Base-by-base conservation (phyloP, 2,888 invertebrate genomes). In the Xiphydria camelus region DNA sequence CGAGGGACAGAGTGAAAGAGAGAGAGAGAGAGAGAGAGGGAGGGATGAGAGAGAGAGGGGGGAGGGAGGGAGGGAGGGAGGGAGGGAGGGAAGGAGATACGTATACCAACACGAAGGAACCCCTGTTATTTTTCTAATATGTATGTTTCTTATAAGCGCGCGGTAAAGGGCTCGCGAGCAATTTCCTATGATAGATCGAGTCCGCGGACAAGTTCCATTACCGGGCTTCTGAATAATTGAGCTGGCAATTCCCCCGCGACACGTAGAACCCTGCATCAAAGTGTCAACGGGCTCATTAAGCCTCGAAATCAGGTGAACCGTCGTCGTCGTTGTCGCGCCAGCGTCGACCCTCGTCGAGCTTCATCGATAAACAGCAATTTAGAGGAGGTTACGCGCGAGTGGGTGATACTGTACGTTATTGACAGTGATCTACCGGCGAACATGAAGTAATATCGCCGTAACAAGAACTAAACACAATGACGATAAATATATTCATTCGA, bases 121-220 rank as follows among this genome's bases (percentile, higher is more conserved):
- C 12, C 15, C 55, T 61, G 61, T 60, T 61, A 64, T 61, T 60
- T 60, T 59, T 63, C 59, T 57, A 63, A 64, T 62, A 60, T 61
- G 59, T 62, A 59, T 61, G 61, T 60, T 64, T 59, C 66, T 63
- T 62, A 61, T 57, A 63, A 58, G 56, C 55, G 56, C 29, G 55
- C 61, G 56, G 61, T 66, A 64, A 61, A 15, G 66, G 61, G 61
- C 58, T 66, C 57, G 31, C 61, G 62, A 62, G 68, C 68, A 68
- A 72, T 73, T 71, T 67, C 53, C 68, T 64, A 70, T 73, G 73
- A 74, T 73, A 70, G 70, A 74, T 74, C 70, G 73, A 70, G 66
- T 60, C 61, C 55, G 57, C 59, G 61, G 68, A 68, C 71, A 62
- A 70, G 65, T 70, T 73, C 71, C 70, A 74, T 74, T 73, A 73